These are phyloP conservation scores for Hipparchia sbordonii DNA, from an alignment of 2,888 invertebrate species.

Conservation along the genomic window DNA sequence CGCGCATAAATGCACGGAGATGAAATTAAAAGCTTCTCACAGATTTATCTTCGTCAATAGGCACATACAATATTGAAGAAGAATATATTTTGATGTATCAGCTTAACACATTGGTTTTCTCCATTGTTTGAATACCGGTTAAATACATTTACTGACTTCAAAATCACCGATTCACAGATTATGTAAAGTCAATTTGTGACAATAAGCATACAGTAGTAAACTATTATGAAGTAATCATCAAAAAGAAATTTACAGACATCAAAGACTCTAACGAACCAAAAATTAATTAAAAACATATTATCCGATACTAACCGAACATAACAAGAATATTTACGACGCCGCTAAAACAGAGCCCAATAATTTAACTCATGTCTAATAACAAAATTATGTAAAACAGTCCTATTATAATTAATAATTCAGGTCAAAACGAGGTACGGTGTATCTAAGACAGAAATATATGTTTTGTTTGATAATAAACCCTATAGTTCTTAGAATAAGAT, in stretches of 20 bases:
- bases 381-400: slow-evolving; percentile 76
- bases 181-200: background rate
- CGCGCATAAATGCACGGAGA: too few species aligned
- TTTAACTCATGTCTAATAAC: slow-evolving; percentile 76
- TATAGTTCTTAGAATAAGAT: slow-evolving; percentile 39
- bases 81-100: too few species aligned
- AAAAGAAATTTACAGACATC: slow-evolving; percentile 25
- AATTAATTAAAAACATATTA: slow-evolving; percentile 75
- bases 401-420: slow-evolving; percentile 78
- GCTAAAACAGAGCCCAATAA: slow-evolving; percentile 75
- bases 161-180: too few species aligned
- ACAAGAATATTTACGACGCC: slow-evolving; percentile 72
- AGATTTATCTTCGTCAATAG: too few species aligned
- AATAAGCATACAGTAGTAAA: slow-evolving; percentile 19
- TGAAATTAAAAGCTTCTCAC: too few species aligned
- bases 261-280: slow-evolving; percentile 55
- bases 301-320: slow-evolving; percentile 56
- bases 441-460: slow-evolving; percentile 53
- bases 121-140: too few species aligned
- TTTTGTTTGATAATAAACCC: slow-evolving; percentile 40
- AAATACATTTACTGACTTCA: too few species aligned
- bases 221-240: slow-evolving; percentile 29
- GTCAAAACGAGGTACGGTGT: slow-evolving; percentile 53
- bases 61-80: too few species aligned
- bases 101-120: too few species aligned